Evolutionary conservation across 2,797 vertebrate species (phyloP), one percentile per base, ranked within the genome.

Genomic region (Catostomus latipinnis): DNA sequence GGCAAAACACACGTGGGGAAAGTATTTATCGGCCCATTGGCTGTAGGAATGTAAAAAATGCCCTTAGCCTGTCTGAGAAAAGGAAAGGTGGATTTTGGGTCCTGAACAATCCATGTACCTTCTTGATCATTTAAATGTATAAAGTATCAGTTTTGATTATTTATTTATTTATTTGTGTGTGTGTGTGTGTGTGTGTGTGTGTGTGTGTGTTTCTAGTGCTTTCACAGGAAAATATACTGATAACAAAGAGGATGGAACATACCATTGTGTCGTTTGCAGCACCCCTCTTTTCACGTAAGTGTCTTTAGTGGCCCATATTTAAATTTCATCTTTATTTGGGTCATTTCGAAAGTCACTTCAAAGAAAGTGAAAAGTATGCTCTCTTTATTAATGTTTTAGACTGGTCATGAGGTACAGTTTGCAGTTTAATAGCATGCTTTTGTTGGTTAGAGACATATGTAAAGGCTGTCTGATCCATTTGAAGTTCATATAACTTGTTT

Each of bases 1-100:
- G 92, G 93, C 90, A 94, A 81, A 94, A 92, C 93, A 94, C 94
- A 95, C 94, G 92, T 95, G 94, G 94, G 94, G 93, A 95, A 95
- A 93, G 94, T 95, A 95, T 96, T 96, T 95, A 94, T 95, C 95
- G 94, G 93, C 92, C 95, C 94, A 95, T 95, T 96, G 95, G 94
- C 93, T 93, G 92, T 89, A 94, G 95, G 95, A 96, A 96, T 96
- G 94, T 94, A 88, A 95, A 95, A 95, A 95, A 96, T 96, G 94
- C 95, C 93, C 93, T 90, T 89, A 91, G 91, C 90, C 90, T 84
- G 73, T 84, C 87, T 94, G 88, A 88, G 90, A 85, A 50, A 76
- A 78, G 76, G 81, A 81, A 82, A 58, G 84, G 91, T 71, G 46
- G 87, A 92, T 92, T 89, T 89, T 94, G 93, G 87, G 81, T 81